Evolutionary conservation across 2,888 invertebrate genomes (phyloP).

Genomic region (Phalera bucephala): DNA sequence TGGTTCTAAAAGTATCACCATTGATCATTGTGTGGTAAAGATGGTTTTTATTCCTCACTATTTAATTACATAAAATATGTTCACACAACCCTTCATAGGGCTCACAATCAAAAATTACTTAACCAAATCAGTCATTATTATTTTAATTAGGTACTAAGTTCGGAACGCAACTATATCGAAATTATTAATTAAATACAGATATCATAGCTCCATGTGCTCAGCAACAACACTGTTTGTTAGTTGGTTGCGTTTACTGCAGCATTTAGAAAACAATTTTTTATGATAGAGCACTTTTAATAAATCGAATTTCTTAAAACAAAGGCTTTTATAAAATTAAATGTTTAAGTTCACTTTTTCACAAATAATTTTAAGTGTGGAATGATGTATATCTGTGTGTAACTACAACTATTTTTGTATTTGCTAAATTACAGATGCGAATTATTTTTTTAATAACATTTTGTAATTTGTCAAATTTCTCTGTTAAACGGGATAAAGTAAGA

Average conservation of each 20-base stretch:
- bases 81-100: slow-evolving; percentile 20
- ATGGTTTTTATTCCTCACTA: not conserved
- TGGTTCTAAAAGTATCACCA: not conserved
- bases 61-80: slow-evolving; percentile 12
- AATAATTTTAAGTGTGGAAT: slow-evolving; percentile 36
- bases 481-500: slow-evolving; percentile 7
- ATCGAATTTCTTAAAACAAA: slow-evolving; percentile 2
- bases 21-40: no score
- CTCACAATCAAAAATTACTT: slow-evolving; percentile 47
- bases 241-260: slow-evolving; percentile 15
- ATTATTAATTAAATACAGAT: slow-evolving; percentile 9
- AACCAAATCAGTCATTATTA: slow-evolving; percentile 69
- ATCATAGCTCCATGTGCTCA: no score
- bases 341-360: slow-evolving; percentile 14
- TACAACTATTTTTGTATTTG: slow-evolving; percentile 26
- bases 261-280: slow-evolving; percentile 7
- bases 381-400: slow-evolving; percentile 24
- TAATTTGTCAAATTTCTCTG: slow-evolving; percentile 17
- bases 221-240: no score
- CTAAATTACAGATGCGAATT: slow-evolving; percentile 24
- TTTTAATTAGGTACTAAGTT: slow-evolving; percentile 40
- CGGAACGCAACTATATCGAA: slow-evolving; percentile 21
- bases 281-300: slow-evolving; percentile 8
- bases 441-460: slow-evolving; percentile 23
- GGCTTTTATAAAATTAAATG: not conserved